A percentile compares a stretch with the other conserved stretches of the same genome.
Evolutionary conservation across 1,140 invertebrate species (phyloP).

Genomic region (Achroia grisella): DNA sequence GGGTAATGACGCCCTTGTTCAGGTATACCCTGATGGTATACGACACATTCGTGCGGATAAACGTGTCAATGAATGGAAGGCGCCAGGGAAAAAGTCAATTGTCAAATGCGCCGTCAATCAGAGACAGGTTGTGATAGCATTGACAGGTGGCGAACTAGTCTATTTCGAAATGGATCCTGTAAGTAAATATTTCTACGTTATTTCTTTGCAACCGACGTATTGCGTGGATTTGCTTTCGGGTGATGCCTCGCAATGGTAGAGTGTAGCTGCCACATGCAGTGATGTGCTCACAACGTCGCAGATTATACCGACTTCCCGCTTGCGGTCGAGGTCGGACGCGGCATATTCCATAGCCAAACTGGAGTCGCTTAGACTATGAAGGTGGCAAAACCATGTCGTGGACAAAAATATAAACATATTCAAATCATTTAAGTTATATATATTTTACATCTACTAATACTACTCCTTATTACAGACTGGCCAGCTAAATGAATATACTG

Average conservation of each 20-base stretch:
- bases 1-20: constrained; percentile 97
- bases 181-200: constrained; percentile 61
- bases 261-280: constrained; percentile 61
- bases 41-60: constrained; percentile 98
- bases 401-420: constrained; percentile 28
- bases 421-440: not conserved
- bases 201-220: constrained; percentile 39
- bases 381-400: constrained; percentile 70
- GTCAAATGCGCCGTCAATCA: constrained; percentile 99
- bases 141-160: constrained; percentile 97
- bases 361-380: constrained; percentile 62
- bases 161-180: constrained; percentile 99
- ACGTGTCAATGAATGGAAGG: constrained; percentile 99
- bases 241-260: constrained; percentile 38
- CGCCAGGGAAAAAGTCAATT: constrained; percentile 97
- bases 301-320: constrained; percentile 43
- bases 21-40: constrained; percentile 99
- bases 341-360: constrained; percentile 71
- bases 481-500: constrained; percentile 98
- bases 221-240: constrained; percentile 40
- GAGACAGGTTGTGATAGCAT: constrained; percentile 97
- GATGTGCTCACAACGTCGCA: constrained; percentile 62
- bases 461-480: constrained; percentile 83
- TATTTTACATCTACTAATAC: constrained; percentile 2
- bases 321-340: constrained; percentile 53